Evolutionary conservation across 1,140 invertebrate species (phyloP), one percentile per base, ranked within the genome.

Genomic region (Stenopsyche tienmushanensis): DNA sequence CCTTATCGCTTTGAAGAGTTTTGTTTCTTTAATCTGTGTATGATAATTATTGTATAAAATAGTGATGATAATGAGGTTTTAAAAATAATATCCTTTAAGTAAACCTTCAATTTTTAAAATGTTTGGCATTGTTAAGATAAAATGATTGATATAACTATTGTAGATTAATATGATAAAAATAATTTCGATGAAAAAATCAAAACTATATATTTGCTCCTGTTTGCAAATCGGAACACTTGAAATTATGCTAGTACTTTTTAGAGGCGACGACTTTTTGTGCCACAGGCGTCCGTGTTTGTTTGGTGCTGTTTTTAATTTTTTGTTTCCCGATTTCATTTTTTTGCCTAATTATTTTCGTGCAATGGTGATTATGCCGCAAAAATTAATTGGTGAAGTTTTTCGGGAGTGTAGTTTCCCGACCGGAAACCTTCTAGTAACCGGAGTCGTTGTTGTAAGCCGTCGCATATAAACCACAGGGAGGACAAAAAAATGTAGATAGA

Each of bases 321-420:
- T 44, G 58, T 45, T 65, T 52, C 23, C 58, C 41, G 44, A 55
- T 66, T 67, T 67, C 20, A 45, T 62, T 66, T 69, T 69, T 69
- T 69, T 69, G 67, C 64, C 67, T 69, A 69, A 69, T 69, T 69
- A 69, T 69, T 69, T 69, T 69, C 59, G 60, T 45, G 67, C 64
- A 66, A 64, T 58, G 64, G 58, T 62, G 63, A 65, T 65, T 63
- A 29, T 52, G 18, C 50, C 58, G 54, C 58, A 58, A 52, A 54
- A 69, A 66, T 64, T 69, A 69, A 69, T 69, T 69, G 67, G 63
- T 69, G 67, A 53, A 69, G 64, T 69, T 69, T 66, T 64, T 64
- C 54, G 47, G 23, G 29, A 25, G 47, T 42, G 26, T 29, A 50
- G 23, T 45, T 55, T 44, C 58, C 63, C 29, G 17, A 3, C 44